Conservation (phyloP, 2,888 invertebrate species). For the Sicus ferrugineus region DNA sequence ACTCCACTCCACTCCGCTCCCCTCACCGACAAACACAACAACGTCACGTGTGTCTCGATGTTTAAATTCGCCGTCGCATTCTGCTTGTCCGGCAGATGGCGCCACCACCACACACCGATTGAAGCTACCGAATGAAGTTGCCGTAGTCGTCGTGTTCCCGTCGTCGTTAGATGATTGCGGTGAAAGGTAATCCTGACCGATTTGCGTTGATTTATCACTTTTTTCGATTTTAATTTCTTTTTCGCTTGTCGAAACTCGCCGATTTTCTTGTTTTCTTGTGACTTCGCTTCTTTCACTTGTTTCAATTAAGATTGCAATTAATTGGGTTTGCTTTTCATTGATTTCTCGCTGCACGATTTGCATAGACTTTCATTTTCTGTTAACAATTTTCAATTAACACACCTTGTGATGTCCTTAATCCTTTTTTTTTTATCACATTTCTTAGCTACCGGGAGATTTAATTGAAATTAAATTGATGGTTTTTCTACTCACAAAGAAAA, state of each 20-base stretch:
- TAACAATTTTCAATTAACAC: conserved; percentile 31
- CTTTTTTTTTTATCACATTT: conserved; percentile 2
- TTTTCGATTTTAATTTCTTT: not conserved
- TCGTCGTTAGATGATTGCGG: not conserved
- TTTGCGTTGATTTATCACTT: conserved; percentile 13
- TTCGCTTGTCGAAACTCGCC: not conserved
- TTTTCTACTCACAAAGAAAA: too few relatives aligned
- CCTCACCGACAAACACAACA: not conserved
- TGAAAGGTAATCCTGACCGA: conserved; percentile 28
- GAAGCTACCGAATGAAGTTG: not conserved
- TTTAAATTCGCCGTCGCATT: not conserved
- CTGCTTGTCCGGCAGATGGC: conserved; percentile 19
- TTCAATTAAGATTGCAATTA: conserved; percentile 32
- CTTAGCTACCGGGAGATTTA: too few relatives aligned
- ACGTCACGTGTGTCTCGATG: not conserved
- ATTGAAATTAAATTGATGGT: too few relatives aligned
- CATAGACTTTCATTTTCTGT: conserved; percentile 22
- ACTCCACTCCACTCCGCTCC: not conserved
- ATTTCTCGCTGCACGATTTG: conserved; percentile 36
- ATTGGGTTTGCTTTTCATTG: conserved; percentile 20
- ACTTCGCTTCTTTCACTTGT: conserved; percentile 19
- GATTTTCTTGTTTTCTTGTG: conserved; percentile 15
- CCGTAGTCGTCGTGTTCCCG: too few relatives aligned
- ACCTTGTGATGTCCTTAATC: conserved; percentile 9
- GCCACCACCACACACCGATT: conserved; percentile 6